These are phyloP conservation scores for Leptinotarsa peninsularis DNA, from an alignment of 2,888 invertebrate genomes.

Conservation along the genomic window DNA sequence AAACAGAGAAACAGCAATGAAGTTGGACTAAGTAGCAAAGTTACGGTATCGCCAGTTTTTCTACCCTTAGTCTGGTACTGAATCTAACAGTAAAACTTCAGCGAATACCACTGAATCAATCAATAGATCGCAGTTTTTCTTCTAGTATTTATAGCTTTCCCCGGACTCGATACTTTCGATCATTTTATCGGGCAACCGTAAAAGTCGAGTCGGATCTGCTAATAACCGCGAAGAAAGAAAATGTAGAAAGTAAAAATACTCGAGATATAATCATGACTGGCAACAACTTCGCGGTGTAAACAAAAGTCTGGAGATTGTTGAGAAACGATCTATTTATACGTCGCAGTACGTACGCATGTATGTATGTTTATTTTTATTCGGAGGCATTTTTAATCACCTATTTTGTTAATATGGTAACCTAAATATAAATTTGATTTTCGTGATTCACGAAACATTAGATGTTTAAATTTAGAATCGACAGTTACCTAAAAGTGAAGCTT, in stretches of 20 bases:
- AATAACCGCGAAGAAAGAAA: constrained; percentile 8
- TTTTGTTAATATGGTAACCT: constrained; percentile 42
- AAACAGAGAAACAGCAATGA: no score
- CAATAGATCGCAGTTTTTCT: no score
- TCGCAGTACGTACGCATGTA: constrained; percentile 39
- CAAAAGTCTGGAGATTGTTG: constrained; percentile 43
- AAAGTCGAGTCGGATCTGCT: not conserved
- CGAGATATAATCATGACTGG: constrained; percentile 28
- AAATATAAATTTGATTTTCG: constrained; percentile 43
- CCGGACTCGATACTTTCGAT: not conserved
- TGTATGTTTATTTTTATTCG: constrained; percentile 44
- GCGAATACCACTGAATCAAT: no score
- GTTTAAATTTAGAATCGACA: constrained; percentile 31
- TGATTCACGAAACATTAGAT: constrained; percentile 40
- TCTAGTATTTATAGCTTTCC: no score
- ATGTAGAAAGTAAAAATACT: constrained; percentile 8
- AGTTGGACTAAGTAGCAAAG: no score
- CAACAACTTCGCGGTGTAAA: constrained; percentile 39
- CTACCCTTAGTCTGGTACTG: no score
- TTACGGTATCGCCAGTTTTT: no score
- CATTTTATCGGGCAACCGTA: not conserved
- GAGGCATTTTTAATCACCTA: constrained; percentile 44
- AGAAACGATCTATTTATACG: constrained; percentile 42
- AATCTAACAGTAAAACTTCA: no score
- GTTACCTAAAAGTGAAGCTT: not conserved